A percentile compares a stretch with the other conserved stretches of the same genome.
phyloP scores from a whole-genome alignment of 2,797 vertebrate genomes.

The Lepilemur ruficaudatus region DNA sequence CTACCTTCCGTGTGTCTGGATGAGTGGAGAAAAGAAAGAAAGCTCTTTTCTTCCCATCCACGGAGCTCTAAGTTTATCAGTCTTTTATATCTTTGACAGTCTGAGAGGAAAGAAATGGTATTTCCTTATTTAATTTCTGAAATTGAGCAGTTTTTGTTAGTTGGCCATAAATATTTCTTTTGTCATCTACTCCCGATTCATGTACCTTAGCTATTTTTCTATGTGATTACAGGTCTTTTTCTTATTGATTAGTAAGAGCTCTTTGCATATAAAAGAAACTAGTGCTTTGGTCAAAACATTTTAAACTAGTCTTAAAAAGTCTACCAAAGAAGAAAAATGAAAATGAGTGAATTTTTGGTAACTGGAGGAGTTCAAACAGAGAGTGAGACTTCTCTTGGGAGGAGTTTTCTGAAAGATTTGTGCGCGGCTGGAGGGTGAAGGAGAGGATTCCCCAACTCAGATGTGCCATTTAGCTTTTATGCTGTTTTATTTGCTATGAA shows the following conservation, averaged over 20 bases:
- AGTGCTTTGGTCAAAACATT: background rate
- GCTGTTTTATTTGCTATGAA: background rate
- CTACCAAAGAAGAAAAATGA: background rate
- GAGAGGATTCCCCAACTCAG: background rate
- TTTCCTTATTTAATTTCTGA: background rate
- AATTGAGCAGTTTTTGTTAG: background rate
- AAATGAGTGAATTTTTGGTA: background rate
- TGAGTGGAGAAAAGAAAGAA: background rate
- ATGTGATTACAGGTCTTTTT: background rate
- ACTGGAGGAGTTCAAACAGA: background rate
- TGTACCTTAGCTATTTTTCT: background rate
- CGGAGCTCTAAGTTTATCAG: background rate
- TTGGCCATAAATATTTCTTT: background rate
- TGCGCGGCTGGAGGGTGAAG: background rate
- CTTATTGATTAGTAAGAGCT: background rate
- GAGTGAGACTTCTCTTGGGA: background rate
- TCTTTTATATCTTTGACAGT: background rate
- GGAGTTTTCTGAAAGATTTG: background rate
- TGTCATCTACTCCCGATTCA: background rate
- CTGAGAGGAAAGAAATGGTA: background rate
- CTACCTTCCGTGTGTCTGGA: constrained; percentile 92
- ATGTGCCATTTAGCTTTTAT: background rate
- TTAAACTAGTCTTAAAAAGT: background rate
- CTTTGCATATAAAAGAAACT: background rate
- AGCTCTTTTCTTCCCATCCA: background rate